These are phyloP conservation scores for Drosophila sp. DNA, from an alignment of 1,140 invertebrate genomes.

Conservation along the genomic window DNA sequence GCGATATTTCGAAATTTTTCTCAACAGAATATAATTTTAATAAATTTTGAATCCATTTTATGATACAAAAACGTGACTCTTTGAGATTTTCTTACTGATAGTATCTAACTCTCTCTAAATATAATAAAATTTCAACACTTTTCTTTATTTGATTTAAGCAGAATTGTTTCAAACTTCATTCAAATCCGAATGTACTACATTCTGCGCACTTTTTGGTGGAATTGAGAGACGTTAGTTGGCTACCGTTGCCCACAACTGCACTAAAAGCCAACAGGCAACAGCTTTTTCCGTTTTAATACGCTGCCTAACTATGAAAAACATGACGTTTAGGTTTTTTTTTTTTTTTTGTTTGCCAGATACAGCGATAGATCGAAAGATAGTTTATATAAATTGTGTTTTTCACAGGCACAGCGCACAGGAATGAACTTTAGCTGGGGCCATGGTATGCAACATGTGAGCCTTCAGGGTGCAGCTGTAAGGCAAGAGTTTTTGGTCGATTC, in stretches of 20 bases:
- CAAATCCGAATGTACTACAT: neutral
- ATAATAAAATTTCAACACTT: too few species aligned
- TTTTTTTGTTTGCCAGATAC: slow-evolving; percentile 33
- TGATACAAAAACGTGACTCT: too few species aligned
- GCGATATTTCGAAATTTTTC: too few species aligned
- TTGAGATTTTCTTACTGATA: too few species aligned
- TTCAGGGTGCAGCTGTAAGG: slow-evolving; percentile 47
- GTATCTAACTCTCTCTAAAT: too few species aligned
- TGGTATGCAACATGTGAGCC: neutral
- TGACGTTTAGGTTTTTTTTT: slow-evolving; percentile 41
- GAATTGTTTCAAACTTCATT: neutral
- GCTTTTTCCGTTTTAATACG: slow-evolving; percentile 21
- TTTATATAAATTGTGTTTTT: slow-evolving; percentile 39
- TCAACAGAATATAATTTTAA: too few species aligned
- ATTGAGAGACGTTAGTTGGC: neutral
- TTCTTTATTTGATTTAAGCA: too few species aligned
- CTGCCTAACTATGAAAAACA: slow-evolving; percentile 21
- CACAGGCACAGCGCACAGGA: neutral
- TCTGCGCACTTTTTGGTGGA: neutral
- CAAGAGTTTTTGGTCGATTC: slow-evolving; percentile 1
- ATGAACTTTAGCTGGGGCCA: slow-evolving; percentile 7
- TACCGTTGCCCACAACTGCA: slow-evolving; percentile 4
- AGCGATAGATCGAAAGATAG: slow-evolving; percentile 40
- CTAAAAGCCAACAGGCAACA: neutral
- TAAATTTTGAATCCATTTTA: too few species aligned